Evolutionary conservation across 2,113 vertebrate species (phyloP), one percentile per base, ranked within the genome.

Genomic region (Eulacestoma nigropectus): DNA sequence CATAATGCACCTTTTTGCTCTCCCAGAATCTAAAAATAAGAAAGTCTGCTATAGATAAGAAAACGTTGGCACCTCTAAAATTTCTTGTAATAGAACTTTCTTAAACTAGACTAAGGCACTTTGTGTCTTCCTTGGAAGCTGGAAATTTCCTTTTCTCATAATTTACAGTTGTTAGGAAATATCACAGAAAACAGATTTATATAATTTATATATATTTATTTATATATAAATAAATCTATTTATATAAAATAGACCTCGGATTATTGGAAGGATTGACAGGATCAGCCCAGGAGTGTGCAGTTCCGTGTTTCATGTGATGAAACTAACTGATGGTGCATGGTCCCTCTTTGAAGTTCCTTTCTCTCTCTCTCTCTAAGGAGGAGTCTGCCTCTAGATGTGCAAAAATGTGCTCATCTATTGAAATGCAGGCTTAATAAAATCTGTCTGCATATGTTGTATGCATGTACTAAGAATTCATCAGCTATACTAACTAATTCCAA

Each of bases 271-370:
- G 32, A 50, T 91, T 67, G 55, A 27, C 9, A 77, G 29, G 41
- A 65, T 80, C 32, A 57, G 18, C 29, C 23, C 2, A 0, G 11
- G 52, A 85, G 10, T 2, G 0, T 60, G 19, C 25, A 53, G 39
- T 70, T 74, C 27, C 46, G 55, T 27, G 33, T 63, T 84, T 81
- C 27, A 33, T 50, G 12, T 69, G 37, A 8, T 77, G 20, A 65
- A 57, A 53, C 32, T 69, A 59, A n/a, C 23, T 81, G 55, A 32
- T 50, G 42, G 42, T 74, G 19, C 22, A 7, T 29, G 30, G 32
- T 74, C 10, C 17, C 6, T 73, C n/a, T 74, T 64, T 33, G 27
- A 80, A 57, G 8, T 57, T 53, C 18, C 37, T 79, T 78, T 57
- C 50, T 82, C 8, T 41, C 37, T 39, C 60, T 62, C 8, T 74